phyloP scores from a whole-genome alignment of 1,140 invertebrate genomes.

The Drosophila sulfurigaster region DNA sequence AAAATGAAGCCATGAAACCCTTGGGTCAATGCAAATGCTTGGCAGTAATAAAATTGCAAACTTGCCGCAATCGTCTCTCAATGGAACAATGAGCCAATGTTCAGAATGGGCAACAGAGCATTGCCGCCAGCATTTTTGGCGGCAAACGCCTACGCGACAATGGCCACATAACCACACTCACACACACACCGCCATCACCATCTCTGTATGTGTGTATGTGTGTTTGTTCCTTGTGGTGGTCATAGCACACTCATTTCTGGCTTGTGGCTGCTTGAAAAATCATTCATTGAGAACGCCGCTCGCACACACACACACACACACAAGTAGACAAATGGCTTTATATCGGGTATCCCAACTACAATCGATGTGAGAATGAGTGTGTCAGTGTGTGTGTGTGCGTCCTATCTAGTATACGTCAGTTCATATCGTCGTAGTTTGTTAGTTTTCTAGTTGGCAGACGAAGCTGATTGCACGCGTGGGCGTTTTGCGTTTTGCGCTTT shows the following conservation, averaged over 20 bases:
- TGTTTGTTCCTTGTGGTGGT: constrained; percentile 28
- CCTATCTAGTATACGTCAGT: constrained; percentile 37
- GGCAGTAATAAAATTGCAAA: constrained; percentile 56
- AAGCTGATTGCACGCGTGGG: constrained; percentile 72
- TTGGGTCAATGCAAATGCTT: constrained; percentile 44
- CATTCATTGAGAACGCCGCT: constrained; percentile 72
- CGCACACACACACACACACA: constrained; percentile 15
- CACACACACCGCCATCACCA: not conserved
- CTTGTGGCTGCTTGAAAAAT: constrained; percentile 72
- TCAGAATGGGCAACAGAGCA: constrained; percentile 47
- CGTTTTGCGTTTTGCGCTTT: constrained; percentile 43
- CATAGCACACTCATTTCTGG: constrained; percentile 42
- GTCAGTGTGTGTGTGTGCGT: constrained; percentile 6
- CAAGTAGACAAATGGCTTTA: constrained; percentile 30
- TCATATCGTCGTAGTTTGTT: constrained; percentile 40
- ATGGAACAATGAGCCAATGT: constrained; percentile 59
- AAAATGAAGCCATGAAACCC: not conserved
- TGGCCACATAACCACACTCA: constrained; percentile 21
- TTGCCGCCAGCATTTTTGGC: constrained; percentile 71
- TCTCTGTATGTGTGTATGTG: constrained; percentile 6
- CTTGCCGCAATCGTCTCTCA: constrained; percentile 62
- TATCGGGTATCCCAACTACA: constrained; percentile 1
- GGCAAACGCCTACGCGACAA: constrained; percentile 72
- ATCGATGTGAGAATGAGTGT: constrained; percentile 9
- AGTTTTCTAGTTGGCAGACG: constrained; percentile 61